phyloP scores from a whole-genome alignment of 30 jellyfish, hydroid and myxozoan species.

The Phacellophora camtschatica region DNA sequence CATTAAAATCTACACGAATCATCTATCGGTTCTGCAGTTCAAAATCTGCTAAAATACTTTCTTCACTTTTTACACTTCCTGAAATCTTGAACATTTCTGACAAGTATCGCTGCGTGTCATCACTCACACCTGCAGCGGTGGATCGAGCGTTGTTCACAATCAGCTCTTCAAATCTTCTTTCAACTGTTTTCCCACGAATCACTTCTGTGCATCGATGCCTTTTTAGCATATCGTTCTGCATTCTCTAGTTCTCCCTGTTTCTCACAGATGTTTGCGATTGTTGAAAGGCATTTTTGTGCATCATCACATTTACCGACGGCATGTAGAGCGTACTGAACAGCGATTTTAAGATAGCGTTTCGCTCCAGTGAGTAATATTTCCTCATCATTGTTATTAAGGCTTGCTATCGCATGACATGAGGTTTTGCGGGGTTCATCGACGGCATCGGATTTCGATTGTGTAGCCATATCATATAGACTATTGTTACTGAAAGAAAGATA shows the following conservation, averaged over 20 bases:
- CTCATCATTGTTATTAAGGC: too few species aligned
- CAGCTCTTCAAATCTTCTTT: background rate
- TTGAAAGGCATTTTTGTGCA: background rate
- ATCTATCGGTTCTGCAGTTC: too few species aligned
- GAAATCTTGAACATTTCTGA: too few species aligned
- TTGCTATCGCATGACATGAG: too few species aligned
- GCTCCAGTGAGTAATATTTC: background rate
- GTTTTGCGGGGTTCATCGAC: too few species aligned
- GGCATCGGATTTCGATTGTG: background rate
- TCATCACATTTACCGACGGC: constrained; percentile 43
- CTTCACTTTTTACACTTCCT: too few species aligned
- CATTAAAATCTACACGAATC: too few species aligned
- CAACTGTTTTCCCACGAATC: background rate
- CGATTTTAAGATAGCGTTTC: background rate
- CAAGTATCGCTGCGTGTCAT: background rate
- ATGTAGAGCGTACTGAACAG: constrained; percentile 19
- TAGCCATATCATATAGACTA: constrained; percentile 3
- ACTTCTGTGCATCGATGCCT: background rate
- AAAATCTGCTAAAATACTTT: too few species aligned
- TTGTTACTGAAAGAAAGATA: constrained; percentile 6
- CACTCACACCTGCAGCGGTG: background rate
- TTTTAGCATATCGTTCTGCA: background rate
- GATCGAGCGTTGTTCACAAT: background rate
- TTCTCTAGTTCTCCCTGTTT: background rate
- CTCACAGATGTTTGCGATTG: constrained; percentile 18